phyloP scores from a whole-genome alignment of 2,888 invertebrate genomes.

The Ferdinandea cuprea region DNA sequence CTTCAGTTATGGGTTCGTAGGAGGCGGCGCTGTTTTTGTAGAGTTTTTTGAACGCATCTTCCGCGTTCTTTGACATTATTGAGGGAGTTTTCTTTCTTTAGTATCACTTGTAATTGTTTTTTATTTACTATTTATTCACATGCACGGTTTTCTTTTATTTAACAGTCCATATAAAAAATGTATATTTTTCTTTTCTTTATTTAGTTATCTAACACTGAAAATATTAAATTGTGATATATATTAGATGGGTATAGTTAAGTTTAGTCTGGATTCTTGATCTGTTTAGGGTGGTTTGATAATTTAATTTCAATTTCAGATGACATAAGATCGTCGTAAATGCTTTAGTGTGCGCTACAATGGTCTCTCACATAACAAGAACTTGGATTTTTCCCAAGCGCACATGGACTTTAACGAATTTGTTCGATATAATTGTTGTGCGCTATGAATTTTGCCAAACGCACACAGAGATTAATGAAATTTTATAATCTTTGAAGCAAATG shows the following conservation, averaged over 20 bases:
- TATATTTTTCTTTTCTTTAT: too few relatives aligned
- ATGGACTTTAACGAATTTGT: too few relatives aligned
- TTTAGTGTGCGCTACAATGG: too few relatives aligned
- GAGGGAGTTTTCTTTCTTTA: conserved; percentile 26
- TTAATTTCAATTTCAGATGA: too few relatives aligned
- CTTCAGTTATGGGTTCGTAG: conserved; percentile 79
- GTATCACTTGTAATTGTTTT: conserved; percentile 14
- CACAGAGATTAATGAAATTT: too few relatives aligned
- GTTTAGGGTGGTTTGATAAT: neutral
- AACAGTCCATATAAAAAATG: conserved; percentile 51
- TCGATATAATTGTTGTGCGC: too few relatives aligned
- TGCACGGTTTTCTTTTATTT: conserved; percentile 28
- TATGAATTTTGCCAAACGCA: too few relatives aligned
- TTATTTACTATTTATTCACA: conserved; percentile 19
- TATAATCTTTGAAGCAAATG: too few relatives aligned
- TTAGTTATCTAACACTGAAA: conserved; percentile 45
- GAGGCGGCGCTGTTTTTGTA: conserved; percentile 78
- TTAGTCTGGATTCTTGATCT: conserved; percentile 14
- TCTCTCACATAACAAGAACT: too few relatives aligned
- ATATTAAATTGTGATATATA: neutral
- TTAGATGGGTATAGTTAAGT: neutral
- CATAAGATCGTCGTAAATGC: too few relatives aligned
- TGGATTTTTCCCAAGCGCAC: too few relatives aligned
- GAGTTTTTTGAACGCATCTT: conserved; percentile 82
- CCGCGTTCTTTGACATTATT: conserved; percentile 82